Evolutionary conservation across 2,113 vertebrate genomes (phyloP).

Genomic region (Tympanuchus pallidicinctus): DNA sequence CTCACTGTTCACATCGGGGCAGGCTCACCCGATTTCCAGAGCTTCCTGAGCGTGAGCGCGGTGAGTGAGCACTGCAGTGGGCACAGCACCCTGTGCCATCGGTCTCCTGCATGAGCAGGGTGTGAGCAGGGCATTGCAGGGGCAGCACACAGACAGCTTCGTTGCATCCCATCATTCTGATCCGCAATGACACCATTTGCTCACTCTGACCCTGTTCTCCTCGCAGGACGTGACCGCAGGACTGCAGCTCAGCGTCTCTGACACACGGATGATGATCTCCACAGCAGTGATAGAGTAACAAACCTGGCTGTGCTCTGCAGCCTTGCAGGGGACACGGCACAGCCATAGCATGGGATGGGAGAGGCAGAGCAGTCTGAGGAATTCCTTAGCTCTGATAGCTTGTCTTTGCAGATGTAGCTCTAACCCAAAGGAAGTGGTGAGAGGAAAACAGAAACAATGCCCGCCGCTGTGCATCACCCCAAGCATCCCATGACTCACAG

Average conservation of each 20-base stretch:
- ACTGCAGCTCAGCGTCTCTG: neutral
- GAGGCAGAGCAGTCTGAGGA: rapidly evolving
- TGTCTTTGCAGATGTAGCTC: neutral
- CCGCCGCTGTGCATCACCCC: rapidly evolving
- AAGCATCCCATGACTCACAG: neutral
- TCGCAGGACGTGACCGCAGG: conserved; percentile 13
- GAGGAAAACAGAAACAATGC: neutral
- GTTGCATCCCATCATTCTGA: rapidly evolving
- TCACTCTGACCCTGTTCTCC: neutral
- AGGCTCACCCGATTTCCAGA: neutral
- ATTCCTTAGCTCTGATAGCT: neutral
- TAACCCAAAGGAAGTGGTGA: rapidly evolving
- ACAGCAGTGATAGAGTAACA: conserved; percentile 20
- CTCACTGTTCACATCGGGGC: neutral
- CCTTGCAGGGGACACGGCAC: rapidly evolving
- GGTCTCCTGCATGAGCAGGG: rapidly evolving
- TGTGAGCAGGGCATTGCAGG: rapidly evolving
- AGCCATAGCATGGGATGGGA: neutral
- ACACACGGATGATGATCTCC: conserved; percentile 41
- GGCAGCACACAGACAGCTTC: rapidly evolving
- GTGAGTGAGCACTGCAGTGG: neutral
- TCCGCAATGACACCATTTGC: rapidly evolving
- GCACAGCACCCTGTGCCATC: rapidly evolving
- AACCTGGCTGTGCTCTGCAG: rapidly evolving
- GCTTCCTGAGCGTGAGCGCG: neutral